Percentiles rank a stretch among this genome's conserved stretches.
Evolutionary conservation across 2,113 vertebrate species (phyloP).

Genomic region (Microcebus tavaratra): DNA sequence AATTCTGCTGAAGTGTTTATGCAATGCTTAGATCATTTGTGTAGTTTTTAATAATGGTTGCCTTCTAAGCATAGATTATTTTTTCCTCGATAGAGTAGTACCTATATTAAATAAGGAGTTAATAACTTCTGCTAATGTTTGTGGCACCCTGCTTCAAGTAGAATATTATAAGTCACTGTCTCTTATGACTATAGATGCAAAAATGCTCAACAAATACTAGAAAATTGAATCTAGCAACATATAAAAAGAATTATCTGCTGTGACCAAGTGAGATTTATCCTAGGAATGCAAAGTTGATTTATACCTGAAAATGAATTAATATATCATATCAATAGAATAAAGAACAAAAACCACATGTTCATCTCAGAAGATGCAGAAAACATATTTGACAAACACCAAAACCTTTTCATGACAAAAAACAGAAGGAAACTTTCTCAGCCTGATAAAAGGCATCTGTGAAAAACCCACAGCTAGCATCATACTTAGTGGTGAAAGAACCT

Average conservation of each 20-base stretch:
- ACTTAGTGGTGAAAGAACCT: not conserved
- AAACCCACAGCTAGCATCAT: not conserved
- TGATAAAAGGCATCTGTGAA: not conserved
- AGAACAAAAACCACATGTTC: not conserved
- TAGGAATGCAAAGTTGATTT: not conserved
- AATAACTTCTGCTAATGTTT: conserved; percentile 1
- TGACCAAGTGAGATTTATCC: not conserved
- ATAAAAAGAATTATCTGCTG: not conserved
- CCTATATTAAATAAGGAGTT: not conserved
- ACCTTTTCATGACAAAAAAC: not conserved
- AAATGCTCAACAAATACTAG: not conserved
- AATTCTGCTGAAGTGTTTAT: conserved; percentile 7
- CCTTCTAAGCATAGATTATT: not conserved
- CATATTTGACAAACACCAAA: not conserved
- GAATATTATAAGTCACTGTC: not conserved
- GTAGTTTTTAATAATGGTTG: not conserved
- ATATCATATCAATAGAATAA: not conserved
- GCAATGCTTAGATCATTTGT: not conserved
- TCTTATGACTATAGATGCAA: not conserved
- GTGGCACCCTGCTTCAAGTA: not conserved
- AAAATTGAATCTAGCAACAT: not conserved
- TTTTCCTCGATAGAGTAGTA: not conserved
- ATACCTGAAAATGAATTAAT: not conserved
- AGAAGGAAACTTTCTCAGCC: not conserved
- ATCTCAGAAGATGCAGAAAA: conserved; percentile 5